Conservation (phyloP, 2,113 vertebrate species). For the Delphinus delphis region DNA sequence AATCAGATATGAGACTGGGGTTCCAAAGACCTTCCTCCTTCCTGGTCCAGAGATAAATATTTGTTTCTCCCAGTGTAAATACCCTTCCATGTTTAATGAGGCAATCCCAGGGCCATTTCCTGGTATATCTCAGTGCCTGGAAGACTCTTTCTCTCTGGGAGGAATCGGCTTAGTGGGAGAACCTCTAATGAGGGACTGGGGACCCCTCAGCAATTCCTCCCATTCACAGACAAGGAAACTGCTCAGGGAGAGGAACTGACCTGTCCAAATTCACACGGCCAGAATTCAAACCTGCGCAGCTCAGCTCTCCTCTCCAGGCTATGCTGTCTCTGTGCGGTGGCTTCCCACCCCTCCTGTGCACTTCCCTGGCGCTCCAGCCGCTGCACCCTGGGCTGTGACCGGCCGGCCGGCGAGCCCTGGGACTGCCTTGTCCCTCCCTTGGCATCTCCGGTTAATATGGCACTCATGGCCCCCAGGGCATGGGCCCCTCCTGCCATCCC, state of each 20-base stretch:
- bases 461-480: slow-evolving; percentile 10
- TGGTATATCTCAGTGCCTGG: slow-evolving; percentile 70
- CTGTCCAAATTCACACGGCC: slow-evolving; percentile 1
- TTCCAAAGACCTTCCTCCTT: slow-evolving; percentile 68
- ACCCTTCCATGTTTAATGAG: slow-evolving; percentile 78
- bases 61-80: slow-evolving; percentile 81
- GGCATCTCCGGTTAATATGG: slow-evolving; percentile 25
- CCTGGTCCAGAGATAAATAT: slow-evolving; percentile 78
- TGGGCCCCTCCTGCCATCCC: slow-evolving; percentile 60
- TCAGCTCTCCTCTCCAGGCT: neutral
- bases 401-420: rapidly evolving
- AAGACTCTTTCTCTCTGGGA: slow-evolving; percentile 42
- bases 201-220: neutral
- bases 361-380: too few species aligned
- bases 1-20: slow-evolving; percentile 50
- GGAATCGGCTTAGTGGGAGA: neutral
- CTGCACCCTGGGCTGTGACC: rapidly evolving
- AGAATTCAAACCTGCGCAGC: neutral
- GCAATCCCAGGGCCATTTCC: slow-evolving; percentile 73
- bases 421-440: neutral
- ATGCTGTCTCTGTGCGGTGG: rapidly evolving
- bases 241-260: slow-evolving; percentile 19
- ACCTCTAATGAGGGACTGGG: neutral
- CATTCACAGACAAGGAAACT: neutral
- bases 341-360: neutral